Evolutionary conservation across 2,888 invertebrate species (phyloP).

Genomic region (Sesia apiformis): DNA sequence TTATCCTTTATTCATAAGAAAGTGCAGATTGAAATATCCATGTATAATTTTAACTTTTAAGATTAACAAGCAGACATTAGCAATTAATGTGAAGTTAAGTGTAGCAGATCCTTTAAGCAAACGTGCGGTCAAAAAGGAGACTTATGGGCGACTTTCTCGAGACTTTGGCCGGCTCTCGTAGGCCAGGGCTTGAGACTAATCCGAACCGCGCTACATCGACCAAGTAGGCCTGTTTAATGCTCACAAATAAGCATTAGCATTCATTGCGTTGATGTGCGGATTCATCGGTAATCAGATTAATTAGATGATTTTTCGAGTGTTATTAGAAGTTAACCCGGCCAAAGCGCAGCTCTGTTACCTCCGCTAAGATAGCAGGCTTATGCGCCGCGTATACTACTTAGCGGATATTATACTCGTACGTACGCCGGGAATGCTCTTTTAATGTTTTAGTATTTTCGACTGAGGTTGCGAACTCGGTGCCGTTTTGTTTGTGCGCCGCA

Average conservation of each 20-base stretch:
- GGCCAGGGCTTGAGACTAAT: conserved; percentile 37
- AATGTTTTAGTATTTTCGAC: conserved; percentile 73
- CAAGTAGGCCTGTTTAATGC: conserved; percentile 61
- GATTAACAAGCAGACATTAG: background rate
- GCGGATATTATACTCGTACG: conserved; percentile 68
- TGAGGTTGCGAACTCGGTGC: conserved; percentile 68
- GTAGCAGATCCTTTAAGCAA: background rate
- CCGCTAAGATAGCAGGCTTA: conserved; percentile 65
- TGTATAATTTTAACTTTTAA: background rate
- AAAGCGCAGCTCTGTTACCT: conserved; percentile 59
- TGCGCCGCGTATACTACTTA: conserved; percentile 58
- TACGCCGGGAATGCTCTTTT: conserved; percentile 61
- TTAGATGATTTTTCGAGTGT: conserved; percentile 68
- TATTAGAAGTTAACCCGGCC: conserved; percentile 71
- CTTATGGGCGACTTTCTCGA: background rate
- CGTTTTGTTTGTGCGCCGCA: conserved; percentile 69
- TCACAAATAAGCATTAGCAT: conserved; percentile 59
- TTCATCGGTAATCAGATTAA: conserved; percentile 67
- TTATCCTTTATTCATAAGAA: too few relatives aligned
- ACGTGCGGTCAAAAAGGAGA: background rate
- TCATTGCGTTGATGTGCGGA: conserved; percentile 43
- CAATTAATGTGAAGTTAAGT: background rate
- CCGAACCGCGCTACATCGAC: conserved; percentile 48
- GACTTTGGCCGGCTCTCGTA: conserved; percentile 9
- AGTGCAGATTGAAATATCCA: background rate